Conservation (phyloP, 1,140 invertebrate species). For the Megathymus violae region DNA sequence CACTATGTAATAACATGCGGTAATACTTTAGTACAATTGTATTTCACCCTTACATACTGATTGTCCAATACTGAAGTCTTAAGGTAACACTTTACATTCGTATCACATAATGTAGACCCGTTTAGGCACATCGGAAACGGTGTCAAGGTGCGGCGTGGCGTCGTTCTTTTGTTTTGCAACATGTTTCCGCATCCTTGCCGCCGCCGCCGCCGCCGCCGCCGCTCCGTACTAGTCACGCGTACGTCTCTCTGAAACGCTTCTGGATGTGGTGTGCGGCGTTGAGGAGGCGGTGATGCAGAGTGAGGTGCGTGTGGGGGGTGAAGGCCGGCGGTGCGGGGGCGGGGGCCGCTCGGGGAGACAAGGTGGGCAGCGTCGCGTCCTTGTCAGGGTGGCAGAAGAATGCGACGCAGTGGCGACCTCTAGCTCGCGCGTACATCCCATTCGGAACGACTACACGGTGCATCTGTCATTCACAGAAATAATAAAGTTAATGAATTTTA, state of each 20-base stretch:
- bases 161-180: constrained; percentile 44
- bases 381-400: constrained; percentile 91
- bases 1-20: constrained; percentile 14
- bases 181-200: constrained; percentile 40
- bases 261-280: constrained; percentile 88
- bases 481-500: no score
- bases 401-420: constrained; percentile 88
- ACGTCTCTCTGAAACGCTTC: constrained; percentile 88
- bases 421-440: constrained; percentile 84
- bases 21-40: not conserved
- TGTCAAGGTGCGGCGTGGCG: constrained; percentile 50
- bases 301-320: constrained; percentile 62
- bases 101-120: constrained; percentile 18
- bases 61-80: constrained; percentile 26
- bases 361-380: constrained; percentile 84
- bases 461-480: constrained; percentile 82
- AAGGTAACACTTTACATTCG: constrained; percentile 2
- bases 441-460: constrained; percentile 90
- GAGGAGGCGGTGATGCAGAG: constrained; percentile 84
- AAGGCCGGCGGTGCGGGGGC: constrained; percentile 57
- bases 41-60: constrained; percentile 14
- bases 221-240: constrained; percentile 83
- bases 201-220: constrained; percentile 39
- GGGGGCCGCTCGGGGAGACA: constrained; percentile 80
- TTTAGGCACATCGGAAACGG: constrained; percentile 9